Conservation (phyloP, 2,888 invertebrate genomes). For the Dryobotodes eremita region DNA sequence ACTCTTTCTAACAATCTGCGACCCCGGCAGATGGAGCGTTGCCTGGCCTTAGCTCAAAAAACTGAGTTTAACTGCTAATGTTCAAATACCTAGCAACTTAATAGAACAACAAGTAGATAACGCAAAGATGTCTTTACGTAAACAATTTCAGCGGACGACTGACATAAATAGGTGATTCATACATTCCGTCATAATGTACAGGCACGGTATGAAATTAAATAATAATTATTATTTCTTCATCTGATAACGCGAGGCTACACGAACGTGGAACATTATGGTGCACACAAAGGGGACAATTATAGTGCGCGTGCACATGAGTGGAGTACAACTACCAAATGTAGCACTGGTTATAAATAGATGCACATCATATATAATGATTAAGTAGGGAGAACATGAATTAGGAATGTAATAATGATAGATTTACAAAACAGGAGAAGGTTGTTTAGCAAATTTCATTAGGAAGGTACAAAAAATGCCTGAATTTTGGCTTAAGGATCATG, state of each 20-base stretch:
- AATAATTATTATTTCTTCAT: slow-evolving; percentile 54
- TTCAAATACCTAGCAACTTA: neutral
- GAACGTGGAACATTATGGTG: slow-evolving; percentile 50
- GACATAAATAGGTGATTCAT: slow-evolving; percentile 35
- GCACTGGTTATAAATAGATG: neutral
- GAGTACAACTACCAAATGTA: slow-evolving; percentile 7
- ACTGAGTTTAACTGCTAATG: neutral
- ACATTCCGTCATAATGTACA: slow-evolving; percentile 32
- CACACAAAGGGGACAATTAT: slow-evolving; percentile 51
- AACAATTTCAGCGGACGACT: slow-evolving; percentile 49
- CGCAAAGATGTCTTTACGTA: neutral
- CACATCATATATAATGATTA: neutral
- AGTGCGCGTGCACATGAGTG: slow-evolving; percentile 13
- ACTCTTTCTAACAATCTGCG: too few relatives aligned
- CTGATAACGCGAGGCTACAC: slow-evolving; percentile 55
- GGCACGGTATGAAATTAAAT: slow-evolving; percentile 49
- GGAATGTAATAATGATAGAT: neutral
- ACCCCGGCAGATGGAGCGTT: too few relatives aligned
- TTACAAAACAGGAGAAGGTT: neutral
- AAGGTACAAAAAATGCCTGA: neutral
- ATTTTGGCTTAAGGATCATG: neutral
- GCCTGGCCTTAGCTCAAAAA: too few relatives aligned
- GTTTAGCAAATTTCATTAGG: neutral
- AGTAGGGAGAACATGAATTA: neutral
- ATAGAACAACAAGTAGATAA: neutral